Evolutionary conservation across 2,113 vertebrate species (phyloP).

Genomic region (Nesoenas mayeri): DNA sequence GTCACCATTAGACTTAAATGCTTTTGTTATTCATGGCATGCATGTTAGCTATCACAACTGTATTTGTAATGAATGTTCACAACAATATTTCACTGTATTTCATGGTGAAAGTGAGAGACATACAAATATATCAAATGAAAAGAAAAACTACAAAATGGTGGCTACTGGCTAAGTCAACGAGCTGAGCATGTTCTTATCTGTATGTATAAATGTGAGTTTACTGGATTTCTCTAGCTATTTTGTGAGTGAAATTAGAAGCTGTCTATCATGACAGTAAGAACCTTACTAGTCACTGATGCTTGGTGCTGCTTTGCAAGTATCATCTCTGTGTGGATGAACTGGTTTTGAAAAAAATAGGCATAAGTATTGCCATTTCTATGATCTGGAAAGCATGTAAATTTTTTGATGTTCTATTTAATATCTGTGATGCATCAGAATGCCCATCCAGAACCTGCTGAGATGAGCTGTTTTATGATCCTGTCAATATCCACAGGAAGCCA

Average conservation of each 20-base stretch:
- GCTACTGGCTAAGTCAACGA: not conserved
- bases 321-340: not conserved
- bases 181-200: not conserved
- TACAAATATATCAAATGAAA: not conserved
- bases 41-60: not conserved
- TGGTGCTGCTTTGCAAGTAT: not conserved
- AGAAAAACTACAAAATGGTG: not conserved
- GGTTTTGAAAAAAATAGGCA: not conserved
- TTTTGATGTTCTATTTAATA: not conserved
- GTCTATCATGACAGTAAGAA: not conserved
- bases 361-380: not conserved
- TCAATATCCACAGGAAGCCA: not conserved
- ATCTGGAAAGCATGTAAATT: not conserved
- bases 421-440: not conserved
- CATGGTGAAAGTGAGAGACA: not conserved
- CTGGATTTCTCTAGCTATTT: not conserved
- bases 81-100: not conserved
- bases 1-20: not conserved
- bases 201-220: not conserved
- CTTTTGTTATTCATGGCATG: not conserved
- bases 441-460: not conserved
- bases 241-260: slow-evolving; percentile 14
- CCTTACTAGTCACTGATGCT: not conserved
- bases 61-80: not conserved
- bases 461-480: not conserved